Evolutionary conservation across 2,113 vertebrate genomes (phyloP).

Genomic region (Hippocampus mohnikei): DNA sequence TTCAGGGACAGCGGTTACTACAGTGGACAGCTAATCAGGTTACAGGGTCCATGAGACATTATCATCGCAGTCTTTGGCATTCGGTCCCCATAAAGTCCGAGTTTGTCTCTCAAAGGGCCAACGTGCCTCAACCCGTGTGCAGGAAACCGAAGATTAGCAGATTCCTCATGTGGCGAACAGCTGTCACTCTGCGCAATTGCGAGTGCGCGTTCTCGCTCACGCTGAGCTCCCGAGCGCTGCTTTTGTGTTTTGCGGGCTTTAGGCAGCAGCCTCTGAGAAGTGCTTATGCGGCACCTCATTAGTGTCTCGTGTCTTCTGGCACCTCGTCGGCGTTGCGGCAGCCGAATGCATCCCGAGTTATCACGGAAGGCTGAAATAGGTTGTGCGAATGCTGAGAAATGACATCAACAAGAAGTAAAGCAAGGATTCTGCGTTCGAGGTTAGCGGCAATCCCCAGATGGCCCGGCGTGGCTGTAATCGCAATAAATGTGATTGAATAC

Average conservation of each 20-base stretch:
- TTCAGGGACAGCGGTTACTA: no score
- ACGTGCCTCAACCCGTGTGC: conserved; percentile 48
- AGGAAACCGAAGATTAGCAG: conserved; percentile 62
- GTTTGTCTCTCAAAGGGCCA: conserved; percentile 19
- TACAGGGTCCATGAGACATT: no score
- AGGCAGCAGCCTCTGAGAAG: conserved; percentile 32
- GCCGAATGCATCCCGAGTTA: not conserved
- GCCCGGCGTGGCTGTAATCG: no score
- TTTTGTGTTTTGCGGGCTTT: conserved; percentile 26
- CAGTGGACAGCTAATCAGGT: no score
- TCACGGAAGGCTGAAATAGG: not conserved
- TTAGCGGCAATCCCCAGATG: no score
- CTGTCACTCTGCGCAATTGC: conserved; percentile 31
- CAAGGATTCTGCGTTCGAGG: not conserved
- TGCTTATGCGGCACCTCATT: conserved; percentile 61
- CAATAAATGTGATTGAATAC: no score
- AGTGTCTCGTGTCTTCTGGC: conserved; percentile 13
- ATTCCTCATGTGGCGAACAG: conserved; percentile 66
- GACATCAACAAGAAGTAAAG: not conserved
- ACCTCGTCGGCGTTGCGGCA: not conserved
- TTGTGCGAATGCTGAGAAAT: not conserved
- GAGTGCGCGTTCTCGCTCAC: not conserved
- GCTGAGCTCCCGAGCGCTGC: conserved; percentile 42
- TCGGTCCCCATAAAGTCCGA: not conserved
- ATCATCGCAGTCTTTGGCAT: not conserved